Evolutionary conservation across 1,140 invertebrate species (phyloP), one percentile per base, ranked within the genome.

Genomic region (Protaetia brevitarsis): DNA sequence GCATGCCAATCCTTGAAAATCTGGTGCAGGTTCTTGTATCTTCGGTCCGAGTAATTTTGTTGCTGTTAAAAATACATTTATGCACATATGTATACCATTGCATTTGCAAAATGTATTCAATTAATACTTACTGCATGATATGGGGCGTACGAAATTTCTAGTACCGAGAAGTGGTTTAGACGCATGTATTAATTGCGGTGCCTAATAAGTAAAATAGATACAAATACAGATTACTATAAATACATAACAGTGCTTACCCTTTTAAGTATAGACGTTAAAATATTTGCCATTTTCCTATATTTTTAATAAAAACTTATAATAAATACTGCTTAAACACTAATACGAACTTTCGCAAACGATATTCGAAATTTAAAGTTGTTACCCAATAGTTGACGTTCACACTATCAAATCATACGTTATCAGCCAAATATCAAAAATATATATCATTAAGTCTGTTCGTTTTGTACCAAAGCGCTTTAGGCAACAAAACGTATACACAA

Each of bases 1-100:
- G 0, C 98, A 95, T 23, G 97, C 96, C 27, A 87, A 89, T 36
- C 92, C 93, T 68, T 84, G 81, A 79, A 98, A 99, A 71, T 93
- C 82, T 8, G 96, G 96, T 1, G 95, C 95, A 26, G 90, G 90
- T 71, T 94, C 87, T 72, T 92, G 90, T 7, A 91, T 82, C 71
- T 77, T 81, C 3, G 86, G 84, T 1, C 79, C 70, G 66, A 29
- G 67, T 28, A 73, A 60, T 56, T 57, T 31, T 59, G 63, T 67
- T 7, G 71, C 77, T 78, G 74, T 34, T 31, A 10, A 56, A 63
- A 66, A 34, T 7, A 58, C 45, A 59, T 19, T 37, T 21, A 1
- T 16, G n/a, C n/a, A n/a, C n/a, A n/a, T n/a, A n/a, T 19, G 10
- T 21, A 19, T 45, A 45, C 4, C 4, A 3, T 3, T 45, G 7